Evolutionary conservation across 2,113 vertebrate species (phyloP), one percentile per base, ranked within the genome.

Genomic region (Carassius auratus): DNA sequence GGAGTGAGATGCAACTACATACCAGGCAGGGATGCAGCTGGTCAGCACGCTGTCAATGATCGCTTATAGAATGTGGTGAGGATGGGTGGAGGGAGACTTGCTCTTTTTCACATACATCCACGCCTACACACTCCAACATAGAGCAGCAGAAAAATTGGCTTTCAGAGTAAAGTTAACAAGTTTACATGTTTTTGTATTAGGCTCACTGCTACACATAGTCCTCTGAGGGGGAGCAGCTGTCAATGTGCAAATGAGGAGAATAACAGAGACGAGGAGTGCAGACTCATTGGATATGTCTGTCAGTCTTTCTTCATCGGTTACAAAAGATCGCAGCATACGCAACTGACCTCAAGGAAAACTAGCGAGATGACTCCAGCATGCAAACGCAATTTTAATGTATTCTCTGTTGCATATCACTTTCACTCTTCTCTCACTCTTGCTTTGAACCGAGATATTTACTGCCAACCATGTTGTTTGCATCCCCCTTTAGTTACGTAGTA

Each of bases 171-270:
- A 26, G 62, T 85, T 59, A 79, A 71, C 73, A 64, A 77, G 80
- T 59, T 59, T 85, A 85, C 87, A 90, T 85, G 76, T 85, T 79
- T 59, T 52, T 85, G 48, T 79, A 82, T 82, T 71, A 82, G 92
- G 87, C 91, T 92, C 90, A 88, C 64, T 87, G 26, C 26, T 26
- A 83, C 50, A 89, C n/a, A 48, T 69, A 30, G 75, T 85, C 76
- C 84, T 45, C 50, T 42, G 84, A 85, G 84, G 33, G 21, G 50
- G 76, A 88, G 87, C 85, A 87, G 76, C 84, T 86, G 36, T 48
- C 10, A 66, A 19, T 84, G 62, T 55, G 55, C 50, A 15, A 66
- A 74, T 13, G 52, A 86, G 69, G 38, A 77, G 52, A 85, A 57
- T 81, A 84, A 86, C 26, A 76, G 71, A 85, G 48, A 62, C 36